A percentile compares a stretch with the other conserved stretches of the same genome.
phyloP scores from a whole-genome alignment of 2,888 invertebrate species.

The Mimas tiliae region DNA sequence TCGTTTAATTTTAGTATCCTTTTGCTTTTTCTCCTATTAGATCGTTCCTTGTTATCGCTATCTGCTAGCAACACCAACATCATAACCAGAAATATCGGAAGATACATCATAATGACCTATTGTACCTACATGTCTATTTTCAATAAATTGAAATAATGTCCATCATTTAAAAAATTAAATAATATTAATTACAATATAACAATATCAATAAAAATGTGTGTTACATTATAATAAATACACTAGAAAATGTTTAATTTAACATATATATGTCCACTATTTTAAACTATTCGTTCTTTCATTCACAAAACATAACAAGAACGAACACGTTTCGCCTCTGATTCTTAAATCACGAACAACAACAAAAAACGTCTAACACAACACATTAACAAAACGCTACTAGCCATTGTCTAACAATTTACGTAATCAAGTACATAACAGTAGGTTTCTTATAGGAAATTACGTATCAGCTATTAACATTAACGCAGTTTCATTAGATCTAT shows the following conservation, averaged over 20 bases:
- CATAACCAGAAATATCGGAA: not conserved
- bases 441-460: constrained; percentile 20
- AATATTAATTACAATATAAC: no score
- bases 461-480: not conserved
- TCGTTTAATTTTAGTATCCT: constrained; percentile 8
- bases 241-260: no score
- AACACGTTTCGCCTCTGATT: not conserved
- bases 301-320: not conserved
- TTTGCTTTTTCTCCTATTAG: constrained; percentile 1
- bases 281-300: not conserved
- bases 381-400: constrained; percentile 22
- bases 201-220: no score
- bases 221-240: no score
- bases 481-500: not conserved
- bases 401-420: constrained; percentile 17
- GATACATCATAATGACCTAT: not conserved
- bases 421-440: constrained; percentile 20
- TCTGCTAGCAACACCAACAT: not conserved
- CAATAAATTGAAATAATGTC: not conserved
- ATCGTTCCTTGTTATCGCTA: not conserved
- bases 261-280: no score
- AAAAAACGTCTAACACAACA: constrained; percentile 14
- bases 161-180: not conserved
- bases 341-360: not conserved
- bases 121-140: not conserved